phyloP scores from a whole-genome alignment of 2,113 vertebrate genomes.

The Ophiodon elongatus region DNA sequence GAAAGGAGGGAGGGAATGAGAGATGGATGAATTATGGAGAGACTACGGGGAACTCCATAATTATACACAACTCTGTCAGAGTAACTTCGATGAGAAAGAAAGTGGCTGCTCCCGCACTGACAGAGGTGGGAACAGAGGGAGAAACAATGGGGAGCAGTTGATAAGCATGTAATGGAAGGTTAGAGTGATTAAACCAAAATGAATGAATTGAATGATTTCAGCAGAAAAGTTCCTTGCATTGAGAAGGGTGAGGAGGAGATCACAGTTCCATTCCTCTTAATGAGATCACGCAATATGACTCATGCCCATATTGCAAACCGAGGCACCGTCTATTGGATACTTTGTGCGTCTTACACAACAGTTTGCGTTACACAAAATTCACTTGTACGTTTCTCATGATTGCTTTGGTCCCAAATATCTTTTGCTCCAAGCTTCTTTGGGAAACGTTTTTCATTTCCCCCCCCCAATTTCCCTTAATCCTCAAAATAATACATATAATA shows the following conservation, averaged over 20 bases:
- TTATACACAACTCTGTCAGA: constrained; percentile 69
- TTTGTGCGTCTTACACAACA: background rate
- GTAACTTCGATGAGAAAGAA: constrained; percentile 51
- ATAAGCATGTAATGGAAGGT: constrained; percentile 43
- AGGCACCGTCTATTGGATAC: background rate
- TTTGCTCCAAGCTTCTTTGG: background rate
- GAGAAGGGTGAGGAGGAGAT: background rate
- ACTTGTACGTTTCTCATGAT: background rate
- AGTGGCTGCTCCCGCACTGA: constrained; percentile 20
- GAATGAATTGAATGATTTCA: constrained; percentile 39
- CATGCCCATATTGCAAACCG: background rate
- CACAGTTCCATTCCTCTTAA: constrained; percentile 5
- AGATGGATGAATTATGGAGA: constrained; percentile 67
- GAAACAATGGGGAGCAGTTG: constrained; percentile 28
- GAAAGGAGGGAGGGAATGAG: constrained; percentile 32
- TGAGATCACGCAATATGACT: background rate
- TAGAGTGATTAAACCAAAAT: constrained; percentile 42
- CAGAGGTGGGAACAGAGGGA: constrained; percentile 19
- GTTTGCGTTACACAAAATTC: background rate
- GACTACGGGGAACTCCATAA: constrained; percentile 57
- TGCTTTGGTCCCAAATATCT: background rate
- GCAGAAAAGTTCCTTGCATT: background rate
- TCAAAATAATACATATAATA: constrained; percentile 3
- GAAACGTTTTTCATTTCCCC: background rate
- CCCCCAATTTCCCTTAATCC: background rate